Percentiles rank a stretch among this genome's conserved stretches.
These are phyloP conservation scores for Drosophila hawaiiensis DNA, from an alignment of 2,888 invertebrate species.

Conservation along the genomic window DNA sequence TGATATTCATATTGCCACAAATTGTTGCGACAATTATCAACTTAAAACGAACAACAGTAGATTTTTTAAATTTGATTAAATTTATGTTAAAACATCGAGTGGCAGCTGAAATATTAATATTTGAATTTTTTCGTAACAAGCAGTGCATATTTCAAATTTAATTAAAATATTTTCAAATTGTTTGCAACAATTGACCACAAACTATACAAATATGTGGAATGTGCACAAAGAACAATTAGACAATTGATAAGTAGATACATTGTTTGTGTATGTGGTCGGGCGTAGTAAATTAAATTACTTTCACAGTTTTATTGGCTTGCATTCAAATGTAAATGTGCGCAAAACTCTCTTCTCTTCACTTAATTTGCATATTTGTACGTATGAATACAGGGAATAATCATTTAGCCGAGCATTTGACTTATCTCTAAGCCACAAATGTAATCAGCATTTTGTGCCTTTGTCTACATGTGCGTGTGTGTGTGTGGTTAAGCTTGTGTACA, in stretches of 20 bases:
- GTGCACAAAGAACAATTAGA: constrained; percentile 32
- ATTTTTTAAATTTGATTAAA: background rate
- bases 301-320: constrained; percentile 47
- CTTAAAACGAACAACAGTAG: background rate
- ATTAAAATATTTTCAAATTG: constrained; percentile 22
- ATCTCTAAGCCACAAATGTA: constrained; percentile 36
- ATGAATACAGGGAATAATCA: constrained; percentile 28
- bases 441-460: constrained; percentile 36
- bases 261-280: constrained; percentile 15
- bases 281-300: constrained; percentile 60
- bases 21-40: constrained; percentile 16
- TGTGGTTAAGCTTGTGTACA: constrained; percentile 11
- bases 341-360: constrained; percentile 12
- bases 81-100: background rate
- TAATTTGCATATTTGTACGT: constrained; percentile 41
- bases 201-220: constrained; percentile 7
- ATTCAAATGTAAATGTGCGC: constrained; percentile 35
- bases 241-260: constrained; percentile 16
- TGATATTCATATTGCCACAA: background rate
- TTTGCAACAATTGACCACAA: constrained; percentile 26
- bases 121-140: background rate
- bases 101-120: background rate
- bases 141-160: constrained; percentile 12
- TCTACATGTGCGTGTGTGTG: constrained; percentile 13
- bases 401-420: constrained; percentile 42